Evolutionary conservation across 2,113 vertebrate genomes (phyloP), one percentile per base, ranked within the genome.

Genomic region (Hassar affinis): DNA sequence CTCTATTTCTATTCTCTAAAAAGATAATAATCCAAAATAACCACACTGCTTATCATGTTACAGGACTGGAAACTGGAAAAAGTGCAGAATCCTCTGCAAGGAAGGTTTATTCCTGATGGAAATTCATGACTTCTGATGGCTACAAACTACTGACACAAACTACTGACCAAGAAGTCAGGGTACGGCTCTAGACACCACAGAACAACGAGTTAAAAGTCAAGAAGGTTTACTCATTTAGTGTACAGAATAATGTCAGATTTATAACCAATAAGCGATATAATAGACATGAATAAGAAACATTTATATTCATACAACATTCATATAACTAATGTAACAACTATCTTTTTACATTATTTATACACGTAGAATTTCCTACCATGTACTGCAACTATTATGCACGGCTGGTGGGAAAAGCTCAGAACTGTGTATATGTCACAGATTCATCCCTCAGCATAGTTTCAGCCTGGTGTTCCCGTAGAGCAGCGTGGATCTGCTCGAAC

Each of bases 401-500:
- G 9, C 18, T 76, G 49, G 30, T 30, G 10, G 74, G 51, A 33
- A 56, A 77, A 77, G 74, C 56, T 77, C 51, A 77, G 74, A 56
- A 77, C 52, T 77, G 74, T 20, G n/a, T 51, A 20, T 66, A 27
- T 47, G 49, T 51, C 7, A 77, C 22, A 18, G 35, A 35, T 59
- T 64, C 61, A 22, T 68, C 79, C 17, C 59, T 64, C 59, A 51
- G 61, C 54, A 35, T n/a, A 79, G 69, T 91, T 25, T 95, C 94
- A 27, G 84, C 85, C 82, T 85, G 85, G 78, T 87, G 93, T 85
- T 96, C 94, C 68, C 93, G 94, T 82, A 99, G 95, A 86, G 94
- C 91, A 83, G 87, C 82, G 81, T 97, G 94, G 79, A 99, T 96
- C 62, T 98, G 96, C 88, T 97, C 95, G 91, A 99, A 99, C n/a